phyloP scores from a whole-genome alignment of 1,140 invertebrate species.

The Contarinia nasturtii region DNA sequence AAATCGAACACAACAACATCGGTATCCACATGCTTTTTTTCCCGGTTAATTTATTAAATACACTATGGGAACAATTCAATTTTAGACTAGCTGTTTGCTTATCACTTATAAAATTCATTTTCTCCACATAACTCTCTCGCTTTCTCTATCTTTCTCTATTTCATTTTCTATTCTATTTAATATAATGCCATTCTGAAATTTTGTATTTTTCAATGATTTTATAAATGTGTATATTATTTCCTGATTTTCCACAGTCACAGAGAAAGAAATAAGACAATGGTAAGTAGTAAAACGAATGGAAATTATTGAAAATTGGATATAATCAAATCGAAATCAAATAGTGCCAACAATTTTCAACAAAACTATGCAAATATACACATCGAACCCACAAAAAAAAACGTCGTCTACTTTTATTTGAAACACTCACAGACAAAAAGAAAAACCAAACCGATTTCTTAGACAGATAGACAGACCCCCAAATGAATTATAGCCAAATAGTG shows the following conservation, averaged over 20 bases:
- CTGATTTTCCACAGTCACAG: conserved; percentile 60
- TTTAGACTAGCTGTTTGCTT: background rate
- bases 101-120: background rate
- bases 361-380: background rate
- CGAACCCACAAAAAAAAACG: background rate
- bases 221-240: conserved; percentile 8
- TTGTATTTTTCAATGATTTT: conserved; percentile 5
- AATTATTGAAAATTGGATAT: background rate
- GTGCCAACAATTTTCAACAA: background rate
- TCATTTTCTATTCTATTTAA: background rate
- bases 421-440: too few species aligned
- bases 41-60: background rate
- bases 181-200: too few species aligned
- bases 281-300: conserved; percentile 27
- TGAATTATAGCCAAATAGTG: background rate
- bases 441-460: too few species aligned
- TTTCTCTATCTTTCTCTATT: background rate
- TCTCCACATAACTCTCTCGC: background rate
- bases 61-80: background rate
- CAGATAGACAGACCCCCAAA: background rate
- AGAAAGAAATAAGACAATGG: conserved; percentile 73
- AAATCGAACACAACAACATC: too few species aligned
- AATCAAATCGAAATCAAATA: background rate
- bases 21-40: too few species aligned
- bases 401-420: background rate